Evolutionary conservation across 92 coral and sea anemone species (phyloP), one percentile per base, ranked within the genome.

Genomic region (Palythoa grandiflora): DNA sequence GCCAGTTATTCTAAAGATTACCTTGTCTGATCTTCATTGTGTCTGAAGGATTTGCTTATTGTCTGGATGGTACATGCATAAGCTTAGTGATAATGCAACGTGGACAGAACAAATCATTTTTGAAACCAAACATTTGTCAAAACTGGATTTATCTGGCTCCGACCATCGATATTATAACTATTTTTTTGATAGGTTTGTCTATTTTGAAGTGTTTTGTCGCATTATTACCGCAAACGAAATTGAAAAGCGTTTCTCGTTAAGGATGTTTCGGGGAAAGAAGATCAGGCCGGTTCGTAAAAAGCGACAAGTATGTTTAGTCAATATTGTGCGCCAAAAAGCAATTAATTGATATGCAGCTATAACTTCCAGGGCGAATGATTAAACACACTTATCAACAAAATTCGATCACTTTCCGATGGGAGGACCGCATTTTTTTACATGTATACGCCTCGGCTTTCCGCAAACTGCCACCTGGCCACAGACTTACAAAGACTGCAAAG

Each of bases 401-500:
- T 4, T 53, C 28, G 11, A 35, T 15, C 17, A 59, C 68, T 77
- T 77, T 77, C 83, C 83, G 51, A 77, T 77, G 83, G 16, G 1
- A 53, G 35, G 14, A 77, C 19, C 47, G 21, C 68, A 77, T 77
- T 68, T 21, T 14, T 9, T 28, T 16, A 51, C 16, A 8, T 15
- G 44, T 35, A 6, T 28, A 2, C 6, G 17, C 20, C 8, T 17
- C n/a, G 3, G 9, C 12, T 53, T 53, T 54, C 15, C 39, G 13
- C 8, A 38, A 5, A n/a, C 16, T 6, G 7, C 79, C 37, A 48
- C 57, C n/a, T n/a, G 20, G 15, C 11, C 17, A 11, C 14, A 55
- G 61, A 11, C 61, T 55, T 8, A 55, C 61, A 55, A 55, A 11
- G 17, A 11, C 17, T 44, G 7, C 4, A n/a, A 63, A 63, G 8